Percentiles rank a stretch among this genome's conserved stretches.
Conservation (phyloP, 2,888 invertebrate genomes). For the Lasioglossum lativentre region DNA sequence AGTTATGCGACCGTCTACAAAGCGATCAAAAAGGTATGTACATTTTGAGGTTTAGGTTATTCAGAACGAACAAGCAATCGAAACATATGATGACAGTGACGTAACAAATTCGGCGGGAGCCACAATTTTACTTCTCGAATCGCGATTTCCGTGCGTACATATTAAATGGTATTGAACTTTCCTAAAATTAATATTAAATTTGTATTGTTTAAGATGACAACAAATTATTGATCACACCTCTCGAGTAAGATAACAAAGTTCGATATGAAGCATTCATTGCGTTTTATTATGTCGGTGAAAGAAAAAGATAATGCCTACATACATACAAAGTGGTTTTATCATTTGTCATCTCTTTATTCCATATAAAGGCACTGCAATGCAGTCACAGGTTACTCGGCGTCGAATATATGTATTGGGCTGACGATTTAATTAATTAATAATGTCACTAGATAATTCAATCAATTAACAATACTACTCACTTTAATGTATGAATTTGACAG, state of each 20-base stretch:
- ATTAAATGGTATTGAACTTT: neutral
- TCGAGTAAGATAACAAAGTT: neutral
- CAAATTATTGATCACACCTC: neutral
- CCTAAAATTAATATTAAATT: neutral
- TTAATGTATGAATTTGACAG: slow-evolving; percentile 13
- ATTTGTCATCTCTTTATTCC: neutral
- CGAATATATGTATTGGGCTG: neutral
- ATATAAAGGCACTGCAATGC: slow-evolving; percentile 26
- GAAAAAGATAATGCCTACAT: neutral
- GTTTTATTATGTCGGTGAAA: neutral
- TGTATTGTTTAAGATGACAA: neutral
- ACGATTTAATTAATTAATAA: slow-evolving; percentile 20
- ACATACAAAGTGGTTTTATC: neutral
- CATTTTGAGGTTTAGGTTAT: slow-evolving; percentile 58
- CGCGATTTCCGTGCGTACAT: neutral
- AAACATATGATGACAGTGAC: slow-evolving; percentile 47
- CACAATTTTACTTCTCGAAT: slow-evolving; percentile 4
- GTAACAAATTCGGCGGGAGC: slow-evolving; percentile 34
- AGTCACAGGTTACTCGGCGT: neutral
- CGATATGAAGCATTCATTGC: neutral
- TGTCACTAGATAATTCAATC: neutral
- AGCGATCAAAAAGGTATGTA: slow-evolving; percentile 89
- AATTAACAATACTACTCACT: slow-evolving; percentile 11
- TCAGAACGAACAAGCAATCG: slow-evolving; percentile 2
- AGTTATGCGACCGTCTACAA: slow-evolving; percentile 95